A percentile compares a stretch with the other conserved stretches of the same genome.
Evolutionary conservation across 2,888 invertebrate species (phyloP).

Genomic region (Lasioglossum vierecki): DNA sequence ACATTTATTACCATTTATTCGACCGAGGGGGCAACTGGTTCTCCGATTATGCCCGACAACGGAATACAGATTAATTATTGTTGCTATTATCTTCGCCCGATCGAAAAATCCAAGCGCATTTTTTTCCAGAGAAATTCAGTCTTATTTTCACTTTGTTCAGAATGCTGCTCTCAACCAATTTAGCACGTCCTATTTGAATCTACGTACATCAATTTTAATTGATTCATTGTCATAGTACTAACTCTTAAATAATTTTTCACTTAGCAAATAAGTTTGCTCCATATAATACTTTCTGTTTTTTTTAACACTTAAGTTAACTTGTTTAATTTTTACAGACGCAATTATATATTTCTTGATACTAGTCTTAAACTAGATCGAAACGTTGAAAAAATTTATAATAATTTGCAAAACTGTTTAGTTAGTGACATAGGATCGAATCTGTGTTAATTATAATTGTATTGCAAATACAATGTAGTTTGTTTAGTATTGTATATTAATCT

Average conservation of each 20-base stretch:
- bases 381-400: no score
- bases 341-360: no score
- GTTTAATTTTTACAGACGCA: no score
- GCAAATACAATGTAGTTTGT: not conserved
- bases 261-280: no score
- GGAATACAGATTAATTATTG: not conserved
- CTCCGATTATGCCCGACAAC: not conserved
- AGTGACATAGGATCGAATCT: no score
- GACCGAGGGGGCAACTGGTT: not conserved
- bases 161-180: not conserved
- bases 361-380: no score
- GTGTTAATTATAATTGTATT: not conserved
- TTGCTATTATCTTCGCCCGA: not conserved
- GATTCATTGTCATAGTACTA: no score
- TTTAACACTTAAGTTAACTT: no score
- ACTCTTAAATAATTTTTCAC: no score
- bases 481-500: no score
- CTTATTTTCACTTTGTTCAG: not conserved
- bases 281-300: no score
- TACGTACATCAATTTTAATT: not conserved
- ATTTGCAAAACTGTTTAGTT: no score
- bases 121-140: not conserved
- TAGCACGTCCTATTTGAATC: not conserved
- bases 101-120: not conserved
- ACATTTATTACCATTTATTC: slow-evolving; percentile 26